These are phyloP conservation scores for Germaria angustata DNA, from an alignment of 2,888 invertebrate species.

Conservation along the genomic window DNA sequence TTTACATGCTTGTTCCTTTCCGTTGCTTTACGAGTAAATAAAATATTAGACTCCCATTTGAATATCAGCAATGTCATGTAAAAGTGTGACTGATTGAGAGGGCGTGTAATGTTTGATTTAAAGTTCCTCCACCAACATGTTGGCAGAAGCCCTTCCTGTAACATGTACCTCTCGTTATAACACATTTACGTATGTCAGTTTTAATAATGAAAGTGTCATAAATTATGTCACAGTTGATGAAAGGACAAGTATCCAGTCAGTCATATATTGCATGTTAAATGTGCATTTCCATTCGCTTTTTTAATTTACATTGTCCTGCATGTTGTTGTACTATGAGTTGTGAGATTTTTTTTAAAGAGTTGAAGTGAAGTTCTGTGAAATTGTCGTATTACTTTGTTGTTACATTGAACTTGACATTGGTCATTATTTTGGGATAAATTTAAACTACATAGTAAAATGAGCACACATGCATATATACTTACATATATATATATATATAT, in stretches of 20 bases:
- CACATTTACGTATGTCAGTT: constrained; percentile 56
- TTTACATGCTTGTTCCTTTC: constrained; percentile 51
- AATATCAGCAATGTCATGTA: constrained; percentile 31
- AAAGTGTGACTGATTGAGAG: constrained; percentile 40
- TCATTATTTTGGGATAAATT: background rate
- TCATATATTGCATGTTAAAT: constrained; percentile 58
- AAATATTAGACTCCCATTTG: constrained; percentile 6
- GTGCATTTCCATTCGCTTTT: background rate
- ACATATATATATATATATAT: too few relatives aligned
- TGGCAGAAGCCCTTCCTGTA: constrained; percentile 3
- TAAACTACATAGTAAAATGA: background rate
- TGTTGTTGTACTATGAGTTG: constrained; percentile 1
- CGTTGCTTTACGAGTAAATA: background rate
- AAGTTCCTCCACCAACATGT: background rate
- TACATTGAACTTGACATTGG: constrained; percentile 62
- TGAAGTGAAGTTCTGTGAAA: constrained; percentile 14
- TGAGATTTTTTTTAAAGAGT: background rate
- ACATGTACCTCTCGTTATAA: constrained; percentile 15
- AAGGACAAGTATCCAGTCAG: constrained; percentile 70
- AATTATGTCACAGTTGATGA: constrained; percentile 78
- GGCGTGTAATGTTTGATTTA: constrained; percentile 26
- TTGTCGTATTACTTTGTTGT: constrained; percentile 25
- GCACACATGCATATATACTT: background rate
- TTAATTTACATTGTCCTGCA: background rate
- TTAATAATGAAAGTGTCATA: constrained; percentile 78